Evolutionary conservation across 2,113 vertebrate species (phyloP), one percentile per base, ranked within the genome.

Genomic region (Ranitomeya variabilis): DNA sequence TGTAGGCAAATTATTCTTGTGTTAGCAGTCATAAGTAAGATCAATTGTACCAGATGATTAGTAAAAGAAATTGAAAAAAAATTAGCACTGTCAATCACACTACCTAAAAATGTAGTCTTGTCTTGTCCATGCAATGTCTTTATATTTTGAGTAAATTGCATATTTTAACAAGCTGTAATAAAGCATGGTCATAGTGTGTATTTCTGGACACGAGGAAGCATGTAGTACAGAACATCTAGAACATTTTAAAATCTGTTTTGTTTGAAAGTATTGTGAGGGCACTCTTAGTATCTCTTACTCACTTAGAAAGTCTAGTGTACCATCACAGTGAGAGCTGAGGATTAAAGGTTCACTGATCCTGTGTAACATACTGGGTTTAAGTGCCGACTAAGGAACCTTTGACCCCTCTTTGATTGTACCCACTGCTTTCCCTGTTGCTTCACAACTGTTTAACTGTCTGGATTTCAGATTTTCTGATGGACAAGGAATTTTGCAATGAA

Each of bases 361-460:
- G 73, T 76, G 73, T 52, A 52, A 21, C 73, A 76, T 76, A 76
- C 73, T 76, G 73, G 8, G 73, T 76, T 76, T 18, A 76, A 52
- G 37, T 76, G 73, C 37, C 52, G 37, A 51, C 73, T 52, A 37
- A 76, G 12, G 2, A 76, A 76, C 73, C 73, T 76, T 45, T 76
- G 73, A 76, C 73, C 73, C 45, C 73, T 74, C 6, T 74, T 11
- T 76, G 73, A 52, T 2, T 76, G 13, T 21, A 76, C 73, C 73
- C 18, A 76, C 45, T 51, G 37, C 71, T 76, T 76, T 76, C 31
- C 37, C 73, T 76, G 73, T 76, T 12, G 18, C 73, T 76, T 21
- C 73, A 21, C 45, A 11, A 76, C 73, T 21, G 7, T 11, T 3
- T 76, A 11, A 76, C 73, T 21, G 7, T 19, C 8, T 76, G 18